These are phyloP conservation scores for Actinemys pallida DNA, from an alignment of 2,113 vertebrate species.

Conservation along the genomic window DNA sequence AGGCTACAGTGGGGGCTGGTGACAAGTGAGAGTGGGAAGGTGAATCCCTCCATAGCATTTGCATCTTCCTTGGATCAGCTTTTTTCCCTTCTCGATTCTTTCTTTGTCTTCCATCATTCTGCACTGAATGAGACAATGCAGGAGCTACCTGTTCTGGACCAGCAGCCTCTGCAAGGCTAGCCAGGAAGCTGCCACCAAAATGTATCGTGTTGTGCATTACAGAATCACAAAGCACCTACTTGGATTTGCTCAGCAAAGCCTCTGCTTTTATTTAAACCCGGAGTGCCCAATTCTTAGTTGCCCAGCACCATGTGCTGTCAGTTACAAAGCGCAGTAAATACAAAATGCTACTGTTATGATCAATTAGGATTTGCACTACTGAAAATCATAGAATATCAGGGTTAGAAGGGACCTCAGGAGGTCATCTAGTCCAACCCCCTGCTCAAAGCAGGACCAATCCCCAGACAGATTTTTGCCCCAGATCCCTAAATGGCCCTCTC, in stretches of 20 bases:
- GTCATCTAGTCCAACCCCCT: too few species aligned
- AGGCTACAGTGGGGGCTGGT: constrained; percentile 47
- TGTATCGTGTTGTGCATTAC: rapidly evolving
- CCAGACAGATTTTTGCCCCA: too few species aligned
- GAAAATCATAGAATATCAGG: neutral
- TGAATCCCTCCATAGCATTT: constrained; percentile 15
- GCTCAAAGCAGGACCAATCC: too few species aligned
- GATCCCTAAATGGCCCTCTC: too few species aligned
- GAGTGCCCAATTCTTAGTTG: neutral
- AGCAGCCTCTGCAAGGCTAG: constrained; percentile 5
- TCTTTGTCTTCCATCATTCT: constrained; percentile 18
- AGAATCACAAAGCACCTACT: neutral
- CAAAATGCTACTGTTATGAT: neutral
- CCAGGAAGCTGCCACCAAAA: neutral
- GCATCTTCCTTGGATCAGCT: constrained; percentile 24
- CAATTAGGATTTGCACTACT: neutral
- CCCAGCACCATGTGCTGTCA: neutral
- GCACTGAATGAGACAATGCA: neutral
- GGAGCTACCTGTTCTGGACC: neutral
- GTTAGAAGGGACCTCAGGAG: too few species aligned
- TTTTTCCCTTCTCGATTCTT: constrained; percentile 18
- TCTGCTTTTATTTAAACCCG: neutral
- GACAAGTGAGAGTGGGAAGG: neutral
- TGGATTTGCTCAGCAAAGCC: neutral
- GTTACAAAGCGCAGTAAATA: neutral